These are phyloP conservation scores for Erebia palarica DNA, from an alignment of 2,888 invertebrate species.

Conservation along the genomic window DNA sequence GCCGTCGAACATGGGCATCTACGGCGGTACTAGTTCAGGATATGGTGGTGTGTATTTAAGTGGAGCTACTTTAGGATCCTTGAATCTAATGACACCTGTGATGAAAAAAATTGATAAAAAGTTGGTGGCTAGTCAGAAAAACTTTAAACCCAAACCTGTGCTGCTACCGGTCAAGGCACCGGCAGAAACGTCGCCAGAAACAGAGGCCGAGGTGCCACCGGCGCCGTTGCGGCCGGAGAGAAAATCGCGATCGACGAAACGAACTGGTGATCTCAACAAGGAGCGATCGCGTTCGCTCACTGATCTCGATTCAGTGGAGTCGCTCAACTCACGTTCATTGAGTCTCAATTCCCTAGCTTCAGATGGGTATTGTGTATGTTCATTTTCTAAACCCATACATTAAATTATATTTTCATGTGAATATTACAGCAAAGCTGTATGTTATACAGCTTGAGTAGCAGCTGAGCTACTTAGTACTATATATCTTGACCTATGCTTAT, in stretches of 20 bases:
- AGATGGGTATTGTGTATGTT: conserved; percentile 92
- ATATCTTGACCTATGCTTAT: too few species aligned
- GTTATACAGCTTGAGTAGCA: too few species aligned
- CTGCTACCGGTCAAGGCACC: conserved; percentile 57
- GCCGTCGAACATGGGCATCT: conserved; percentile 75
- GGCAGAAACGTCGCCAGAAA: conserved; percentile 42
- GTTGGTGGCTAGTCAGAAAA: conserved; percentile 75
- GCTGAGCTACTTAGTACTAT: too few species aligned
- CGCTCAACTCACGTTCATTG: conserved; percentile 80
- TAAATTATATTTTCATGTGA: not conserved
- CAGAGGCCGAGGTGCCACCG: conserved; percentile 41
- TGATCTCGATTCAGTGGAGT: conserved; percentile 59
- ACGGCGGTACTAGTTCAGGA: conserved; percentile 85
- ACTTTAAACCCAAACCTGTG: conserved; percentile 74
- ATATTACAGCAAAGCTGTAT: not conserved
- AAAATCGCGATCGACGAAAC: conserved; percentile 55
- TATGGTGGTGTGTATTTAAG: conserved; percentile 87
- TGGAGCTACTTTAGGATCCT: conserved; percentile 80
- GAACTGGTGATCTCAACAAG: conserved; percentile 60
- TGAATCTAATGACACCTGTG: conserved; percentile 82
- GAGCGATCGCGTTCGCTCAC: conserved; percentile 73
- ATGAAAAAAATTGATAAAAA: conserved; percentile 77
- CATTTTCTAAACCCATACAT: conserved; percentile 34
- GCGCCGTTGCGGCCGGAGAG: conserved; percentile 66
- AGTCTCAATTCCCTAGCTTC: conserved; percentile 88